Percentiles rank a stretch among this genome's conserved stretches.
Conservation (phyloP, 2,888 invertebrate genomes). For the Adineta ricciae region DNA sequence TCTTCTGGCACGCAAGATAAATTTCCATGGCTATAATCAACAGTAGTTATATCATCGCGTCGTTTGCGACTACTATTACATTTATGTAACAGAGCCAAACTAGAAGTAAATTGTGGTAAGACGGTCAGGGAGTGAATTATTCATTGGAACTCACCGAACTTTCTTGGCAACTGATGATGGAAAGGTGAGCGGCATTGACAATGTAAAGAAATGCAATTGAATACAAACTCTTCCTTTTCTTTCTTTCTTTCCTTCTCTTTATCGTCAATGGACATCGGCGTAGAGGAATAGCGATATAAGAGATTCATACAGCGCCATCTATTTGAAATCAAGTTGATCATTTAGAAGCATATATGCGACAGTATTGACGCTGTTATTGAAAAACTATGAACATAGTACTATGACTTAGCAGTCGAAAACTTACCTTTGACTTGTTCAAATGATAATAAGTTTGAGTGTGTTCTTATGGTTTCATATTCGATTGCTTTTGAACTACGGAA, state of each 20-base stretch:
- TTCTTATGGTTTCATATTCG: too few relatives aligned
- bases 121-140: too few relatives aligned
- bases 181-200: not conserved
- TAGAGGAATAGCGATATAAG: not conserved
- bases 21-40: slow-evolving; percentile 32
- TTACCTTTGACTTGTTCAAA: too few relatives aligned
- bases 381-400: too few relatives aligned
- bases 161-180: slow-evolving; percentile 15
- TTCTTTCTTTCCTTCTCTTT: slow-evolving; percentile 8
- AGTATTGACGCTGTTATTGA: too few relatives aligned
- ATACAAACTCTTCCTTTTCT: not conserved
- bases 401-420: too few relatives aligned
- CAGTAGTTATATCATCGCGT: slow-evolving; percentile 26
- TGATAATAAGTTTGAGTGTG: too few relatives aligned
- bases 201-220: not conserved
- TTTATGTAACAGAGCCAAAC: slow-evolving; percentile 1
- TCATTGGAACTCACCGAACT: not conserved
- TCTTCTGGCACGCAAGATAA: slow-evolving; percentile 33
- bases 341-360: too few relatives aligned
- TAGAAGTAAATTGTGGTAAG: not conserved
- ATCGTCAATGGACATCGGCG: not conserved
- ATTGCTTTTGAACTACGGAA: too few relatives aligned
- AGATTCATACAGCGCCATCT: not conserved
- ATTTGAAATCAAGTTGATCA: too few relatives aligned
- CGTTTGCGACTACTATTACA: slow-evolving; percentile 30